Evolutionary conservation across 1,140 invertebrate species (phyloP).

Genomic region (Liolophura sinensis): DNA sequence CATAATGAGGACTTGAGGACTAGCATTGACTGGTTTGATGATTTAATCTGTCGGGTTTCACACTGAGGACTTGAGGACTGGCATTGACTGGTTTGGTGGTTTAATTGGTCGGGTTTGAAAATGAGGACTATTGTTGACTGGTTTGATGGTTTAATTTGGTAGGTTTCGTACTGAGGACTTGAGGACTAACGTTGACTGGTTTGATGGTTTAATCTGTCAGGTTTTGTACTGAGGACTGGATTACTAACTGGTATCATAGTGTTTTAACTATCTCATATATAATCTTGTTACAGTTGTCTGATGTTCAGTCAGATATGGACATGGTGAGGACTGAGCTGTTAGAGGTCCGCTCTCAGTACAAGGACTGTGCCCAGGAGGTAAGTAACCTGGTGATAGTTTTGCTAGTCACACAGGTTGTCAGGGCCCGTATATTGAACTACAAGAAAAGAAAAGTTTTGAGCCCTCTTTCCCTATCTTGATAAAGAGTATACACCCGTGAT

Average conservation of each 20-base stretch:
- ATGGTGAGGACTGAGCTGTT: conserved; percentile 43
- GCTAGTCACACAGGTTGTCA: neutral
- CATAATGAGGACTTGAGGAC: too few relatives aligned
- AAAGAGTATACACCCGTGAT: too few relatives aligned
- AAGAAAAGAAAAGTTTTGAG: neutral
- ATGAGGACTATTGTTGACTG: neutral
- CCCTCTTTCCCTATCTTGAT: neutral
- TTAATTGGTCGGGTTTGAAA: neutral
- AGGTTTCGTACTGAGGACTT: neutral
- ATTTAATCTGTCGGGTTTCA: too few relatives aligned
- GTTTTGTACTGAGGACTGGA: neutral
- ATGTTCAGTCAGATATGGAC: conserved; percentile 42
- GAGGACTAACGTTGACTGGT: neutral
- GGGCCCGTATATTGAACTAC: neutral
- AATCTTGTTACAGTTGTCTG: conserved; percentile 37
- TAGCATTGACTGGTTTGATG: too few relatives aligned
- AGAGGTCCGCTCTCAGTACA: conserved; percentile 53
- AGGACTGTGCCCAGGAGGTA: conserved; percentile 56
- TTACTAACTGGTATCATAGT: too few relatives aligned
- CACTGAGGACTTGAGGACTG: too few relatives aligned
- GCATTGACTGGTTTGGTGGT: too few relatives aligned
- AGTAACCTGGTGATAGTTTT: conserved; percentile 5
- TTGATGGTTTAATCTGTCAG: neutral
- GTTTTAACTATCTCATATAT: neutral
- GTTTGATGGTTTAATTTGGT: conserved; percentile 1